A percentile compares a stretch with the other conserved stretches of the same genome.
Evolutionary conservation across 2,113 vertebrate species (phyloP).

Genomic region (Panthera leo): DNA sequence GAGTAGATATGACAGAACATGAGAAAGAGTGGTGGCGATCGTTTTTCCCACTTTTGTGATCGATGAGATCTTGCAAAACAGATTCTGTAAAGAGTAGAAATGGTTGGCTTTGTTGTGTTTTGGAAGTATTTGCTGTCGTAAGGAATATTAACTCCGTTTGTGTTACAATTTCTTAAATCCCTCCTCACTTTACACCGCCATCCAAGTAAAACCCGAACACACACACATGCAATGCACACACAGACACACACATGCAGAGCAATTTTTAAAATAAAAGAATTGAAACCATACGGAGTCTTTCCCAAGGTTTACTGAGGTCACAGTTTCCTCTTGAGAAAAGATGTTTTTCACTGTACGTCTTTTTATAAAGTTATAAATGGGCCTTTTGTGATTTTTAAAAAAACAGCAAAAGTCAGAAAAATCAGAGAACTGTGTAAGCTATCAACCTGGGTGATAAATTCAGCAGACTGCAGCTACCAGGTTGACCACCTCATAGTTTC

Average conservation of each 20-base stretch:
- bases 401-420: neutral
- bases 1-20: neutral
- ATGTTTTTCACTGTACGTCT: neutral
- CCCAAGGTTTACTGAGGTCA: constrained; percentile 1
- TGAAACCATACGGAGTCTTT: neutral
- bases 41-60: neutral
- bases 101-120: neutral
- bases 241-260: neutral
- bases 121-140: neutral
- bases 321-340: neutral
- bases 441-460: neutral
- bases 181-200: neutral
- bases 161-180: neutral
- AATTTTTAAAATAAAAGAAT: constrained; percentile 31
- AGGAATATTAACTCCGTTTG: neutral
- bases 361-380: constrained; percentile 25
- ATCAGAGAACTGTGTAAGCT: neutral
- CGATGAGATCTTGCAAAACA: constrained; percentile 33
- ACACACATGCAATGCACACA: neutral
- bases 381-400: neutral
- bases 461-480: neutral
- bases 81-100: neutral
- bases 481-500: neutral
- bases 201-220: neutral
- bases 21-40: neutral